Percentiles rank a stretch among this genome's conserved stretches.
phyloP scores from a whole-genome alignment of 2,113 vertebrate species.

The Pheucticus melanocephalus region DNA sequence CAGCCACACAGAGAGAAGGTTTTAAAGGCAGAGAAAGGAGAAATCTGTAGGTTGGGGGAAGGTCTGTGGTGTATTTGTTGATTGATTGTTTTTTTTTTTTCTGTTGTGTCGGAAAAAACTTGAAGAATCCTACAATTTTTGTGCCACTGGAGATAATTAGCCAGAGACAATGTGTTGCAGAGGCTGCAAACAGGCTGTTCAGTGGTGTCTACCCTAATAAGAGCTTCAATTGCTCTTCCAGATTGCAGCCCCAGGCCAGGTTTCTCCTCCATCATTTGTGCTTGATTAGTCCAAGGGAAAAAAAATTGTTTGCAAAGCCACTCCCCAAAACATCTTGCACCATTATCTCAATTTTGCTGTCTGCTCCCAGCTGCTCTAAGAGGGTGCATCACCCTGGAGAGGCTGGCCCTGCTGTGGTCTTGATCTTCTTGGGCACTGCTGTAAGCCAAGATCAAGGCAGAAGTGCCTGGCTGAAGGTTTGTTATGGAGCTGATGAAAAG shows the following conservation, averaged over 20 bases:
- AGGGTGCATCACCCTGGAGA: neutral
- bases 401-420: rapidly evolving
- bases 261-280: slow-evolving; percentile 60
- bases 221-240: slow-evolving; percentile 44
- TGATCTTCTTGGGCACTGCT: neutral
- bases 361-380: neutral
- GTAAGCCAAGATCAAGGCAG: neutral
- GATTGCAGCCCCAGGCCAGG: slow-evolving; percentile 24
- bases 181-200: slow-evolving; percentile 43
- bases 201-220: slow-evolving; percentile 64
- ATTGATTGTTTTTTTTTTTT: neutral
- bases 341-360: neutral
- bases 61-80: neutral
- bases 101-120: neutral
- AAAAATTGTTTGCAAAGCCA: neutral
- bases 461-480: neutral
- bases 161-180: slow-evolving; percentile 33
- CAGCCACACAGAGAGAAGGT: neutral
- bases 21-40: neutral
- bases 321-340: neutral
- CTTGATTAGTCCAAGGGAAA: slow-evolving; percentile 57
- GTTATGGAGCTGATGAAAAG: neutral
- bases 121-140: slow-evolving; percentile 36
- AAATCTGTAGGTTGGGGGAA: neutral
- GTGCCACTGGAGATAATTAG: slow-evolving; percentile 67